A percentile compares a stretch with the other conserved stretches of the same genome.
phyloP scores from a whole-genome alignment of 53 echinoderm and acorn worm genomes.

The Pentamera pediparva region DNA sequence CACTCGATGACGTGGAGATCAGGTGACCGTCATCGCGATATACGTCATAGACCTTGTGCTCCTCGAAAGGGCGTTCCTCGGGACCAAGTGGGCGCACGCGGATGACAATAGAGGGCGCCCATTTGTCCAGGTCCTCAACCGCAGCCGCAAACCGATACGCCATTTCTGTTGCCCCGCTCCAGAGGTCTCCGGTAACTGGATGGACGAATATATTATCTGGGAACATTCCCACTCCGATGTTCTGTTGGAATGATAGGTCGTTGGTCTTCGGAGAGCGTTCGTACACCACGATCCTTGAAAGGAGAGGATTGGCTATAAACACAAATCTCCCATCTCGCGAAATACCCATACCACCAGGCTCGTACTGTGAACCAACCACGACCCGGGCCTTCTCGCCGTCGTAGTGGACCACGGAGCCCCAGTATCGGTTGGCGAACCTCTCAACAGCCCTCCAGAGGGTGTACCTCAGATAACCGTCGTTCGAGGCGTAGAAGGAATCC shows the following conservation, averaged over 20 bases:
- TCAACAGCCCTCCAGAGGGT: neutral
- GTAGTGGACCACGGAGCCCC: slow-evolving; percentile 27
- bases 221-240: neutral
- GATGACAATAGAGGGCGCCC: slow-evolving; percentile 7
- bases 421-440: neutral
- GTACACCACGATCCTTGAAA: slow-evolving; percentile 5
- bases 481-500: slow-evolving; percentile 25
- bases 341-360: slow-evolving; percentile 16
- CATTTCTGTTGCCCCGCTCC: neutral
- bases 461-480: slow-evolving; percentile 16
- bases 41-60: slow-evolving; percentile 17
- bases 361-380: neutral
- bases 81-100: slow-evolving; percentile 23
- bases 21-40: slow-evolving; percentile 1
- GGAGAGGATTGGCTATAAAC: neutral
- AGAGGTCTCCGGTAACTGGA: slow-evolving; percentile 17
- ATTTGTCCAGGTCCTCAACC: neutral
- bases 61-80: slow-evolving; percentile 7
- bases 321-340: slow-evolving; percentile 10
- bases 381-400: neutral
- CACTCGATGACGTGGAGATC: slow-evolving; percentile 6
- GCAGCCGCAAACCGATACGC: neutral
- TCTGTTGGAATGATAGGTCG: neutral
- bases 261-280: slow-evolving; percentile 1
- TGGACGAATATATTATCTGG: slow-evolving; percentile 22